Evolutionary conservation across 2,797 vertebrate genomes (phyloP).

Genomic region (Rhinatrema bivittatum): DNA sequence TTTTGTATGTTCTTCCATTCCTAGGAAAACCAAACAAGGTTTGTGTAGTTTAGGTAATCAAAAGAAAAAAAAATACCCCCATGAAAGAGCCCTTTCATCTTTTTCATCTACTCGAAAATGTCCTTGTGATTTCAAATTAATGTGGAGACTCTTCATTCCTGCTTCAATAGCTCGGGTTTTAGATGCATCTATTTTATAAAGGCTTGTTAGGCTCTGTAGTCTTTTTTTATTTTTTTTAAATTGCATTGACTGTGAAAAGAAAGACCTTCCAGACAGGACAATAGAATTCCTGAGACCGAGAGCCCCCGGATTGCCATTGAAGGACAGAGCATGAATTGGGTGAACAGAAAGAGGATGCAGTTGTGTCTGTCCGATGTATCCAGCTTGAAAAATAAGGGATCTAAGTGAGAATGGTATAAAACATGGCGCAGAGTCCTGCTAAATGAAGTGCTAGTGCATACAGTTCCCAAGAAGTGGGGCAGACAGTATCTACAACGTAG

Average conservation of each 20-base stretch:
- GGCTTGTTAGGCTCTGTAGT: slow-evolving; percentile 19
- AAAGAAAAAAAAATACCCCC: slow-evolving; percentile 5
- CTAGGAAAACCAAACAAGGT: slow-evolving; percentile 17
- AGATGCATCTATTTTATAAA: slow-evolving; percentile 22
- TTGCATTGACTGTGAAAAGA: slow-evolving; percentile 39
- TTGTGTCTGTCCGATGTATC: neutral
- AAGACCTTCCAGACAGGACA: slow-evolving; percentile 15
- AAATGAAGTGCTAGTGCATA: too few species aligned
- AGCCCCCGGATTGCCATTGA: slow-evolving; percentile 1
- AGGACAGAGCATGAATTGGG: slow-evolving; percentile 17
- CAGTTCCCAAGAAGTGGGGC: too few species aligned
- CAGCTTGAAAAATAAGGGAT: slow-evolving; percentile 2
- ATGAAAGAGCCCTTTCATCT: slow-evolving; percentile 5
- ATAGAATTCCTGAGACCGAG: slow-evolving; percentile 24
- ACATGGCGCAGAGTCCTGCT: neutral
- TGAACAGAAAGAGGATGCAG: slow-evolving; percentile 4
- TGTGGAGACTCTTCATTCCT: slow-evolving; percentile 25
- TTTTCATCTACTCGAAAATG: slow-evolving; percentile 2
- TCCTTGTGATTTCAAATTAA: slow-evolving; percentile 37
- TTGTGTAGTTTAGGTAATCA: slow-evolving; percentile 14
- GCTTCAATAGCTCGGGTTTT: slow-evolving; percentile 33
- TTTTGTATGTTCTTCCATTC: slow-evolving; percentile 23
- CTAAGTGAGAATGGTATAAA: neutral
- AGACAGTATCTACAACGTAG: too few species aligned
- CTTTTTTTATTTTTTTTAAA: slow-evolving; percentile 35